phyloP scores from a whole-genome alignment of 2,888 invertebrate species.

The Oegoconia quadripuncta region DNA sequence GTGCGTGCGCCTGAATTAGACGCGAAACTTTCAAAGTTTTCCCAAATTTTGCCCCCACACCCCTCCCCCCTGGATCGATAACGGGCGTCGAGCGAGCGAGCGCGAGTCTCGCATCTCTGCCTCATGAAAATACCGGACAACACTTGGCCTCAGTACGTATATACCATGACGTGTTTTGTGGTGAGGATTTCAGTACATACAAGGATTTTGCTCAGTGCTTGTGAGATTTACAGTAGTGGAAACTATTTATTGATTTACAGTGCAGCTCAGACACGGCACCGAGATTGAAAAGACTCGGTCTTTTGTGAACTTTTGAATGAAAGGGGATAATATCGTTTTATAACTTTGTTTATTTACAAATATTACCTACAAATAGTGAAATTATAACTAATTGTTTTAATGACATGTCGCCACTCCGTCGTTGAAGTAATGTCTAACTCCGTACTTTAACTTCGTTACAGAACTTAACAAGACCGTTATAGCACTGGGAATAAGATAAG shows the following conservation, averaged over 20 bases:
- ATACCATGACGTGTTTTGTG: conserved; percentile 62
- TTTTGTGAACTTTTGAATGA: too few species aligned
- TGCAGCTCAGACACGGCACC: too few species aligned
- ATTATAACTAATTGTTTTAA: too few species aligned
- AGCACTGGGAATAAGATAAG: conserved; percentile 43
- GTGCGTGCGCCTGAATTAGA: conserved; percentile 80
- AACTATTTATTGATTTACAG: conserved; percentile 2
- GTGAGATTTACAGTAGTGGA: conserved; percentile 24
- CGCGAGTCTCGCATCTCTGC: conserved; percentile 58
- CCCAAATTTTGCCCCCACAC: conserved; percentile 75
- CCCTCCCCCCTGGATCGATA: conserved; percentile 65
- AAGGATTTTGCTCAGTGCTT: conserved; percentile 38
- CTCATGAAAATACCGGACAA: conserved; percentile 73
- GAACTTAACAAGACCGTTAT: conserved; percentile 25
- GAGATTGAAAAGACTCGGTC: too few species aligned
- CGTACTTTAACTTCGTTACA: conserved; percentile 25
- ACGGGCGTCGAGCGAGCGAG: conserved; percentile 63
- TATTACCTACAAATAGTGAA: too few species aligned
- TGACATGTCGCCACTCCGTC: too few species aligned
- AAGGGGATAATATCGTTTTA: too few species aligned
- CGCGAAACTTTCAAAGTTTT: conserved; percentile 80
- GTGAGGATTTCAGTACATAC: conserved; percentile 40
- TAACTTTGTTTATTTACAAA: too few species aligned
- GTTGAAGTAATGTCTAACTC: conserved; percentile 8
- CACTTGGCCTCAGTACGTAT: conserved; percentile 57